Evolutionary conservation across 2,888 invertebrate genomes (phyloP), one percentile per base, ranked within the genome.

Genomic region (Ametastegia equiseti): DNA sequence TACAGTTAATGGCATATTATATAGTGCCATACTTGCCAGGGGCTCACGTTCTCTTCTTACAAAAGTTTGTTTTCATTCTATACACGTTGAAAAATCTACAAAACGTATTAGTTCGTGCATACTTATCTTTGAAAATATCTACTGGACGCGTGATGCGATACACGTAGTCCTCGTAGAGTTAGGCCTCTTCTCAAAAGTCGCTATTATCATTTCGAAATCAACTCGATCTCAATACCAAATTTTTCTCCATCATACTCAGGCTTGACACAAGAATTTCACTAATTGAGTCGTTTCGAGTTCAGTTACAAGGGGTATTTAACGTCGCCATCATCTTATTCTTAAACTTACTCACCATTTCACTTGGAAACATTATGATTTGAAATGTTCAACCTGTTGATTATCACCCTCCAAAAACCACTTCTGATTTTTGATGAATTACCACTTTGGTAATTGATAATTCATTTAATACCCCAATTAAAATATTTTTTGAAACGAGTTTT

Each of bases 121-220:
- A 36, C 36, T 50, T 75, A 75, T 54, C 36, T 75, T 19, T 33
- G n/a, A 50, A 75, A 75, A 54, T 54, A 75, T 75, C 54, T 15
- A 47, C 33, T 19, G 19, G 54, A 54, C 33, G 50, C 36, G 75
- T 75, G 75, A 36, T 13, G 2, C 19, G 75, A n/a, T 23, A 75
- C 50, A 54, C 54, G 75, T 54, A 54, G 54, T 15, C 54, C 15
- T n/a, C 45, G 23, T n/a, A 19, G 23, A 30, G n/a, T 19, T 23
- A 19, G 7, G 13, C 33, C 4, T 9, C 23, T 15, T 11, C 23
- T 71, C 7, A 11, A 27, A 30, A 47, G 19, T 47, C 73, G 0
- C n/a, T 7, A 11, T 42, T 19, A 42, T 23, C 3, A 69, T 39
- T 3, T 69, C 42, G 42, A 69, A 69, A 63, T 30, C 7, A 63